Percentiles rank a stretch among this genome's conserved stretches.
phyloP scores from a whole-genome alignment of 2,888 invertebrate species.

The Cremastinae sp. region DNA sequence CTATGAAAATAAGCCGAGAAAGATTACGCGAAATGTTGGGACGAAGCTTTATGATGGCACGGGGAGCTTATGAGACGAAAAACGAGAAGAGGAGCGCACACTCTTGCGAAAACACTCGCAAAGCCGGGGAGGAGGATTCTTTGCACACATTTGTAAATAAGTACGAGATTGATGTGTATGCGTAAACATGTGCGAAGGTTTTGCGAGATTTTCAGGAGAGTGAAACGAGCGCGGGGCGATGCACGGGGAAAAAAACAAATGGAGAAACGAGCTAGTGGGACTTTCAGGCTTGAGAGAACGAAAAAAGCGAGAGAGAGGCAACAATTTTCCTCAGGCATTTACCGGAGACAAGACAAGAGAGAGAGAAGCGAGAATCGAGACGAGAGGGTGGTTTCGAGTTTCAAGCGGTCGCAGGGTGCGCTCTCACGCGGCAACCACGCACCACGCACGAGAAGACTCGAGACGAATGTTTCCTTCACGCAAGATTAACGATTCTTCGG shows the following conservation, averaged over 20 bases:
- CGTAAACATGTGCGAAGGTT: conserved; percentile 1
- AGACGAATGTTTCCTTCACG: conserved; percentile 73
- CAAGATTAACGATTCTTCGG: conserved; percentile 73
- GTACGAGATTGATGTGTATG: not conserved
- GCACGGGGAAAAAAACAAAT: conserved; percentile 14
- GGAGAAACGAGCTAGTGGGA: conserved; percentile 28
- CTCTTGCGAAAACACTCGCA: not conserved
- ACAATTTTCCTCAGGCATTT: conserved; percentile 54
- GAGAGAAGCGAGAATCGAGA: conserved; percentile 48
- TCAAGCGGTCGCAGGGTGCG: conserved; percentile 64
- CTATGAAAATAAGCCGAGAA: not conserved
- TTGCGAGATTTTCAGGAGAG: conserved; percentile 16
- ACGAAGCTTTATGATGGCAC: not conserved
- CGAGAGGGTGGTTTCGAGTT: conserved; percentile 66
- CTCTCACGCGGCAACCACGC: conserved; percentile 61
- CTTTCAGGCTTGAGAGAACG: not conserved
- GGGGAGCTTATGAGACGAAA: conserved; percentile 28
- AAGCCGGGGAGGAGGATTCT: not conserved
- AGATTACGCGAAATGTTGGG: not conserved
- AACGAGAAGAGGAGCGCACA: conserved; percentile 21
- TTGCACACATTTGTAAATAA: not conserved
- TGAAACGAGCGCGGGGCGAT: conserved; percentile 22
- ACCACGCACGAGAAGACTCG: conserved; percentile 62
- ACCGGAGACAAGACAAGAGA: conserved; percentile 13
- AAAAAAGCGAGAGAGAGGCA: conserved; percentile 28